Evolutionary conservation across 2,113 vertebrate species (phyloP).

Genomic region (Mola mola): DNA sequence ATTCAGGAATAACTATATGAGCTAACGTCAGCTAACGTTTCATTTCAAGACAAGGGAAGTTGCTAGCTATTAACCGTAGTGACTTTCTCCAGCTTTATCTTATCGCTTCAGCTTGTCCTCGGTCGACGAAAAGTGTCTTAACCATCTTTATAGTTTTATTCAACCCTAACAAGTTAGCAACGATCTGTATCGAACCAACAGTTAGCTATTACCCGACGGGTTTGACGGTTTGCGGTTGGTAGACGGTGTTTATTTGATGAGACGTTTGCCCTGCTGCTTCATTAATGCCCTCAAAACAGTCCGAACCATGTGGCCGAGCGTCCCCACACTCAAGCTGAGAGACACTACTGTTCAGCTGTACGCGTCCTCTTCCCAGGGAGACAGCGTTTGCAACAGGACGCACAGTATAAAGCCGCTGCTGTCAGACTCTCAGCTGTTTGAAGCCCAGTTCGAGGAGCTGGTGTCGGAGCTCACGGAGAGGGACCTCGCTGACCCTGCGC

Average conservation of each 20-base stretch:
- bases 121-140: neutral
- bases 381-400: slow-evolving; percentile 69
- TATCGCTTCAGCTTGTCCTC: slow-evolving; percentile 19
- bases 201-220: neutral
- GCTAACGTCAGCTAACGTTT: slow-evolving; percentile 52
- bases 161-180: neutral
- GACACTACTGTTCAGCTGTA: slow-evolving; percentile 2
- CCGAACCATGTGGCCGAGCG: neutral
- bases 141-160: neutral
- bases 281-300: slow-evolving; percentile 19
- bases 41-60: slow-evolving; percentile 22
- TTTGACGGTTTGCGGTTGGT: no score
- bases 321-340: neutral
- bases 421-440: slow-evolving; percentile 81
- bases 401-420: slow-evolving; percentile 58
- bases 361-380: slow-evolving; percentile 64
- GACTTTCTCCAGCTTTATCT: neutral
- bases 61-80: slow-evolving; percentile 28
- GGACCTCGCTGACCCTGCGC: slow-evolving; percentile 80
- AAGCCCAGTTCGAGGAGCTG: slow-evolving; percentile 85
- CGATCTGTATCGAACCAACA: neutral
- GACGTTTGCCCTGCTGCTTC: slow-evolving; percentile 26
- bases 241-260: slow-evolving; percentile 28
- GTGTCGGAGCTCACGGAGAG: slow-evolving; percentile 85
- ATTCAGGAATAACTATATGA: neutral